phyloP scores from a whole-genome alignment of 2,797 vertebrate genomes.

The Mionectes olivaceus region DNA sequence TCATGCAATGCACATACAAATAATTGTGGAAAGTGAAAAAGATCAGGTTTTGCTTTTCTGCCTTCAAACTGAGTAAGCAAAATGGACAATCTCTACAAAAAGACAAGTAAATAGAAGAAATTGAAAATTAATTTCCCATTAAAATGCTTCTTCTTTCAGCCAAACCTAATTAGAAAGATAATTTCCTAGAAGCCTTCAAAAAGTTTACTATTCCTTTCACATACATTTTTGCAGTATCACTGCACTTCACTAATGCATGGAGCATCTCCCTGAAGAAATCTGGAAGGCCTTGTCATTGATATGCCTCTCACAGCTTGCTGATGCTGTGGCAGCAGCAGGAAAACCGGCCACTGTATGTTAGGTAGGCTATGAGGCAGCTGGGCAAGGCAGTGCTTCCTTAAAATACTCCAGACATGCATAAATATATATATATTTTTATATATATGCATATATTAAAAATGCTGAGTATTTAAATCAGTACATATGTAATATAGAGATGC shows the following conservation, averaged over 20 bases:
- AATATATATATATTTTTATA: too few species aligned
- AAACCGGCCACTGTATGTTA: neutral
- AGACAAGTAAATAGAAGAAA: neutral
- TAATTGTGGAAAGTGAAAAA: neutral
- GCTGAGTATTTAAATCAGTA: neutral
- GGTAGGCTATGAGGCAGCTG: neutral
- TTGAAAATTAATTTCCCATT: neutral
- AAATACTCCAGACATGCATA: neutral
- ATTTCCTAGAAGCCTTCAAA: constrained; percentile 8
- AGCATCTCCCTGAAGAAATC: neutral
- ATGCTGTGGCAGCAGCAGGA: neutral
- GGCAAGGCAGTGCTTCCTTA: neutral
- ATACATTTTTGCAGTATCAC: neutral
- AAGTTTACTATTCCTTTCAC: neutral
- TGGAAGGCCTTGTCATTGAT: neutral
- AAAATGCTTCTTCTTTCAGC: neutral
- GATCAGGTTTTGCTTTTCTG: neutral
- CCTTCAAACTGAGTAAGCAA: neutral
- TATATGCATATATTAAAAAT: neutral
- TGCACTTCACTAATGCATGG: neutral
- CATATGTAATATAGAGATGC: neutral
- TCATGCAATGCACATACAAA: neutral
- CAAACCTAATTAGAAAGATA: neutral
- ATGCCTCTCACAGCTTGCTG: neutral
- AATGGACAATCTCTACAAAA: neutral